Evolutionary conservation across 2,113 vertebrate species (phyloP).

Genomic region (Galbula dea): DNA sequence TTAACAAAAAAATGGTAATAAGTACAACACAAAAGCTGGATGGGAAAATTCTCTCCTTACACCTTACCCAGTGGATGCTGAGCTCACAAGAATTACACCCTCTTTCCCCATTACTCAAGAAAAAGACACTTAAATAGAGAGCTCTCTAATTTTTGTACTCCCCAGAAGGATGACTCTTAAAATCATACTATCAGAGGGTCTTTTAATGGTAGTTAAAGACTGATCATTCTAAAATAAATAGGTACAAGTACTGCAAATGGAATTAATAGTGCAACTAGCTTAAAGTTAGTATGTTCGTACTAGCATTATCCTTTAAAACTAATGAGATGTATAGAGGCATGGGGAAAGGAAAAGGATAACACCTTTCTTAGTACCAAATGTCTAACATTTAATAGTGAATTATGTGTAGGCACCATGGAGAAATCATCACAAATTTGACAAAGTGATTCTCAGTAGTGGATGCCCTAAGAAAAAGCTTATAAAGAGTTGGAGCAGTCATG

Average conservation of each 20-base stretch:
- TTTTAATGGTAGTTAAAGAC: neutral
- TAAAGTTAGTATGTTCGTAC: neutral
- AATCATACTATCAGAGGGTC: neutral
- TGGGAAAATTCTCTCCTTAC: neutral
- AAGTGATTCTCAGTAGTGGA: neutral
- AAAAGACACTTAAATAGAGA: neutral
- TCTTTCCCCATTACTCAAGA: neutral
- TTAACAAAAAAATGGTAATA: neutral
- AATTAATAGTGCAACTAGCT: neutral
- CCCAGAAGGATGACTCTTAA: neutral
- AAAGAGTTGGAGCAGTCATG: neutral
- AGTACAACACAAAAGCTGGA: neutral
- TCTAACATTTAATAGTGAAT: neutral
- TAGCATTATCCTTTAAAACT: neutral
- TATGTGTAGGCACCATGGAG: neutral
- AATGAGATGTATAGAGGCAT: neutral
- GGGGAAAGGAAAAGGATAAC: neutral
- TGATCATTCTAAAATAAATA: neutral
- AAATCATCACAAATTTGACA: neutral
- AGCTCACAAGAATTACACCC: neutral
- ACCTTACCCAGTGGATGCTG: accelerated
- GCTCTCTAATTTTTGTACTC: neutral
- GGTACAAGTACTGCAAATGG: neutral
- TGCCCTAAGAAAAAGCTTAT: neutral
- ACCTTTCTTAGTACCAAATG: neutral